Evolutionary conservation across 2,888 invertebrate genomes (phyloP).

Genomic region (Sinopyrophorus schimmeli): DNA sequence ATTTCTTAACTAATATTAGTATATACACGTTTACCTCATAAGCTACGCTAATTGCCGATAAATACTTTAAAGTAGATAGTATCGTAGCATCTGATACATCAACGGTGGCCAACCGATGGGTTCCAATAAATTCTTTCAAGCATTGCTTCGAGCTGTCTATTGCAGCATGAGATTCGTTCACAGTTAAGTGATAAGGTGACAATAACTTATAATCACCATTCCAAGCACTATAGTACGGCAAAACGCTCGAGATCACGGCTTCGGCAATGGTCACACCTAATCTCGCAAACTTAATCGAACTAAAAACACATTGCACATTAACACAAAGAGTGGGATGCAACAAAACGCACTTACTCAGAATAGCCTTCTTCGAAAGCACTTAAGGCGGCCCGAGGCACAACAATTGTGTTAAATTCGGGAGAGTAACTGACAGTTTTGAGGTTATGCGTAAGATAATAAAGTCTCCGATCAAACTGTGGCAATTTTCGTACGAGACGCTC

Average conservation of each 20-base stretch:
- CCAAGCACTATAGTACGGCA: constrained; percentile 52
- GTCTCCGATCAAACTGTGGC: constrained; percentile 47
- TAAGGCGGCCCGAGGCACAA: constrained; percentile 56
- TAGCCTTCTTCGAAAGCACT: constrained; percentile 53
- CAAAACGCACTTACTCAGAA: constrained; percentile 49
- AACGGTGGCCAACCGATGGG: constrained; percentile 38
- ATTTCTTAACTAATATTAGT: constrained; percentile 6
- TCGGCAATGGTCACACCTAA: constrained; percentile 56
- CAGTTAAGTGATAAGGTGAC: constrained; percentile 49
- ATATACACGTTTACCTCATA: constrained; percentile 50
- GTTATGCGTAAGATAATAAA: constrained; percentile 35
- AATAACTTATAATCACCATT: constrained; percentile 54
- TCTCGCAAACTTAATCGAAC: constrained; percentile 57
- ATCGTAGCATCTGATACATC: constrained; percentile 46
- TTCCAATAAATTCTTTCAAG: constrained; percentile 38
- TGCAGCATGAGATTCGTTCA: constrained; percentile 47
- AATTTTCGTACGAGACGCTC: constrained; percentile 50
- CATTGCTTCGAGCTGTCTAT: constrained; percentile 39
- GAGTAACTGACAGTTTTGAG: constrained; percentile 50
- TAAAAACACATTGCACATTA: constrained; percentile 40
- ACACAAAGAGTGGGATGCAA: not conserved
- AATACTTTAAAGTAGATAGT: constrained; percentile 45
- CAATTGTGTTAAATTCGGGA: constrained; percentile 55
- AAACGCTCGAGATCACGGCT: constrained; percentile 55
- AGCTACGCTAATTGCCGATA: constrained; percentile 50